Conservation (phyloP, 1,140 invertebrate genomes). For the Ectropis grisescens region DNA sequence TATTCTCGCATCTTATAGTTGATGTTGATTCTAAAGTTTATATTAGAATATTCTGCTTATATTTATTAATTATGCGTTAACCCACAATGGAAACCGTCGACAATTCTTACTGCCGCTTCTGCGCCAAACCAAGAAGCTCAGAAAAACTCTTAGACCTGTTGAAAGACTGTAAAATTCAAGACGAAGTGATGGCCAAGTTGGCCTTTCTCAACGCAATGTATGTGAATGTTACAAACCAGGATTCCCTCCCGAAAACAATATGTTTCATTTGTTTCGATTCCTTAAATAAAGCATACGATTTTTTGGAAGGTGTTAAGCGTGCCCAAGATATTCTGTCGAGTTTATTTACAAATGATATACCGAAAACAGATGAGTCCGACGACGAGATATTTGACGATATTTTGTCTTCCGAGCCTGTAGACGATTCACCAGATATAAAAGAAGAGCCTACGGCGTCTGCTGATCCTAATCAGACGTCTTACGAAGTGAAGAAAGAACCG, state of each 20-base stretch:
- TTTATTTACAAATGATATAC: slow-evolving; percentile 1
- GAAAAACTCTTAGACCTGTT: slow-evolving; percentile 29
- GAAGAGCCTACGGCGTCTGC: neutral
- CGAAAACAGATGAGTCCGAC: slow-evolving; percentile 10
- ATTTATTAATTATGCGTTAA: neutral
- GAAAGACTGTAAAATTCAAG: slow-evolving; percentile 17
- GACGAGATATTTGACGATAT: slow-evolving; percentile 11
- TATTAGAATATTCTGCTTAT: no score
- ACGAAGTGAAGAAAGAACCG: neutral
- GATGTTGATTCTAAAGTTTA: no score
- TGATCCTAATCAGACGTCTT: neutral
- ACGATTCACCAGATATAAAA: neutral
- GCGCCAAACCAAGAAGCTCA: slow-evolving; percentile 29
- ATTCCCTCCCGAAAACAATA: slow-evolving; percentile 29
- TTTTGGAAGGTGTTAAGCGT: slow-evolving; percentile 27
- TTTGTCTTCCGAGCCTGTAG: neutral
- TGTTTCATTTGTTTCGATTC: slow-evolving; percentile 36
- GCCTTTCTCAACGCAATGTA: slow-evolving; percentile 15
- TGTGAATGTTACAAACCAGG: slow-evolving; percentile 13
- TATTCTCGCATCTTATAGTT: no score
- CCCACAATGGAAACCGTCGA: slow-evolving; percentile 26
- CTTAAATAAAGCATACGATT: slow-evolving; percentile 34
- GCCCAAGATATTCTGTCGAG: slow-evolving; percentile 28
- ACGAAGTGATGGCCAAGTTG: slow-evolving; percentile 27
- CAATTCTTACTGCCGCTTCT: slow-evolving; percentile 30